These are phyloP conservation scores for Acropternis orthonyx DNA, from an alignment of 2,797 vertebrate genomes.

Conservation along the genomic window DNA sequence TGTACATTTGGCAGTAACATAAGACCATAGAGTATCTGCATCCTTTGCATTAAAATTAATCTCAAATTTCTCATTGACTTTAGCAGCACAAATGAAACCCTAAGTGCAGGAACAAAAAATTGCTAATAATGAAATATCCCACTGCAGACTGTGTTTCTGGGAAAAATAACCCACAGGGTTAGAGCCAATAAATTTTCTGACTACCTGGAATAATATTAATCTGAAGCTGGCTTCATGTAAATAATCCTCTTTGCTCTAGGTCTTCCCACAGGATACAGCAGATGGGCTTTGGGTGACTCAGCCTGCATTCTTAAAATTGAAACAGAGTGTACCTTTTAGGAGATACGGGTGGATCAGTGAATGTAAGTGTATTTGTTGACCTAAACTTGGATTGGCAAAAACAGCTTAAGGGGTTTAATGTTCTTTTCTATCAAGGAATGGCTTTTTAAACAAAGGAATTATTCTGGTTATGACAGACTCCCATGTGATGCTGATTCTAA, in stretches of 20 bases:
- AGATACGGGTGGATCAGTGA: neutral
- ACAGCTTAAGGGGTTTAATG: neutral
- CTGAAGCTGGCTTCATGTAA: slow-evolving; percentile 15
- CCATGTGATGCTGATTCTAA: neutral
- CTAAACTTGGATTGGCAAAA: neutral
- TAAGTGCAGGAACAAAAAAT: neutral
- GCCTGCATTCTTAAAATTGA: slow-evolving; percentile 14
- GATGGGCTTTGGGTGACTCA: slow-evolving; percentile 31
- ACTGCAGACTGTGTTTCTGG: neutral
- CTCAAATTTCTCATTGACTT: neutral
- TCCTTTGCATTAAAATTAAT: neutral
- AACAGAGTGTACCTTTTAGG: neutral
- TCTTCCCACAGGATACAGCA: slow-evolving; percentile 1
- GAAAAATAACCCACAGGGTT: neutral
- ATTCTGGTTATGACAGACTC: neutral
- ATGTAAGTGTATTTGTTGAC: neutral
- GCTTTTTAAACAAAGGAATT: neutral
- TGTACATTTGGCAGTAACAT: neutral
- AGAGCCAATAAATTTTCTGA: neutral
- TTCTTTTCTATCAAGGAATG: neutral
- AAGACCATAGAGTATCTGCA: neutral
- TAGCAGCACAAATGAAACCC: neutral
- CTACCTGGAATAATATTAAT: slow-evolving; percentile 28
- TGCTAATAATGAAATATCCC: neutral
- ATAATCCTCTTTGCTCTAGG: slow-evolving; percentile 38